Base-by-base conservation (phyloP, 2,797 vertebrate genomes). In the Valencia hispanica region DNA sequence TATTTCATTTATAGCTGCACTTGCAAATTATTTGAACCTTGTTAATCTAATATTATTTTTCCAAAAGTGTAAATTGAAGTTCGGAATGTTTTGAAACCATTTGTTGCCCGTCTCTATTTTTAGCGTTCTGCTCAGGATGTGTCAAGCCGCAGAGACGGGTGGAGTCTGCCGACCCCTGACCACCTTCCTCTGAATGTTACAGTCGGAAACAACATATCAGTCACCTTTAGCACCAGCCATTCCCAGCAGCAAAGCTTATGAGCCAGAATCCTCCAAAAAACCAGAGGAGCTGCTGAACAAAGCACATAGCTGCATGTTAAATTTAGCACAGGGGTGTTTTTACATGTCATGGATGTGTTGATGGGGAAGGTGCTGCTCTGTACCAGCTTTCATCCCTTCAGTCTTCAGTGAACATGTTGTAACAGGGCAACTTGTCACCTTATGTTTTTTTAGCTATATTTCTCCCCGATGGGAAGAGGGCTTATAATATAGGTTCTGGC, bases 121-220 rank as follows among this genome's bases (percentile, higher is more conserved):
- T 90, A 92, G 91, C 70, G 59, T 61, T 20, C 78, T 84, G 79
- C 68, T 86, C 75, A 92, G 93, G 93, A 94, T 92, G 89, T 93
- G 89, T 85, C 89, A 88, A 87, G 89, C 82, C 82, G 73, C 80
- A 86, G 82, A 85, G 82, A 80, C 30, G 83, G 89, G 87, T 69
- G 85, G 90, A 88, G 88, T 76, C 77, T 77, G 50, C 80, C 88
- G 91, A 94, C 90, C 92, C 86, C 87, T 86, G 84, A 80, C 90
- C 89, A 88, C 88, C 88, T 90, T 91, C 90, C 90, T 88, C 87
- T 86, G 48, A 90, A 86, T 82, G 87, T 88, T 91, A 87, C 87
- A 92, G 87, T 91, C 84, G 91, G 92, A 94, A 94, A 94, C 93
- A 94, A 94, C 94, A 94, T 75, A 92, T 93, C 91, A 91, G 86